Base-by-base conservation (phyloP, 2,888 invertebrate species). In the Bursaphelenchus okinawaensis region DNA sequence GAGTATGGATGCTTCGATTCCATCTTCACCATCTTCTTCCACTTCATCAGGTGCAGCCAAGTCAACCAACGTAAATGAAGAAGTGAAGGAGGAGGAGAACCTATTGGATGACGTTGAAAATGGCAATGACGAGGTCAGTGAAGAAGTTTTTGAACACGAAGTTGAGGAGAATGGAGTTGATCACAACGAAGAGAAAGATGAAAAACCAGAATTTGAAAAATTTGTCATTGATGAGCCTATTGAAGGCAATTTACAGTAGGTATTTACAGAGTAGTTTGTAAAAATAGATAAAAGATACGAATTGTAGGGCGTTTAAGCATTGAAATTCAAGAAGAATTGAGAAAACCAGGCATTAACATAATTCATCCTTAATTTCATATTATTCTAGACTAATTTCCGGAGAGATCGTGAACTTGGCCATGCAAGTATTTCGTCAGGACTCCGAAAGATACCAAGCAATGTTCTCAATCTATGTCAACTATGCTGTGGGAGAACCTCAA, bases 321-420 rank as follows among this genome's bases (percentile, higher is more conserved):
- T n/a, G n/a, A n/a, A n/a, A n/a, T n/a, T n/a, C n/a, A n/a, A n/a
- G n/a, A n/a, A n/a, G n/a, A n/a, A n/a, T n/a, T n/a, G n/a, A n/a
- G n/a, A n/a, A n/a, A n/a, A n/a, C n/a, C n/a, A n/a, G n/a, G n/a
- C n/a, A n/a, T n/a, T n/a, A n/a, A n/a, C n/a, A n/a, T n/a, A n/a
- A n/a, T n/a, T n/a, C n/a, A n/a, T n/a, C 40, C 40, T 40, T 16
- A 12, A 12, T 19, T 16, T 20, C 9, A 9, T 20, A 54, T 54
- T 54, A 12, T 64, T 77, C 60, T 52, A 76, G 76, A 54, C 65
- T 77, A n/a, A 69, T 69, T n/a, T 70, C 76, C 52, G 75, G 76
- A 23, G 78, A 79, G 57, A 64, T 72, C 1, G 66, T 79, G 4
- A 69, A 76, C 16, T 62, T 79, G 19, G 72, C 74, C 1, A 75